Evolutionary conservation across 2,888 invertebrate genomes (phyloP), one percentile per base, ranked within the genome.

Genomic region (Drosophila mimica): DNA sequence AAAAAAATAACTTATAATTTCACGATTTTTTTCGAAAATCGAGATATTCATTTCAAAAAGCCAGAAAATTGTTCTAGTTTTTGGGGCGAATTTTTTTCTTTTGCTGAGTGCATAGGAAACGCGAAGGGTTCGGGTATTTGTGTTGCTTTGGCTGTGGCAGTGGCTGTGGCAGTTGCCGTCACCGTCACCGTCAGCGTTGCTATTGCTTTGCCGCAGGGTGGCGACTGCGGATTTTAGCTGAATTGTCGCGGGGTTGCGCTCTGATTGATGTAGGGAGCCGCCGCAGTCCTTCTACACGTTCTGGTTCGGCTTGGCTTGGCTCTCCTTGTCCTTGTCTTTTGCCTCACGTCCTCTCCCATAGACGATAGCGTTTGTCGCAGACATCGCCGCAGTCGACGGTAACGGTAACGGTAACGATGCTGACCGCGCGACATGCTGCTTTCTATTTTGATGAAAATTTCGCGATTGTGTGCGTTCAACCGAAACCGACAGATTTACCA

Each of bases 381-480:
- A 68, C 82, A 57, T n/a, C 17, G 77, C 69, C 81, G 69, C 78
- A 69, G 78, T 66, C 79, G 62, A 20, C 57, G 40, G 11, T 30
- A 28, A 70, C 54, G 40, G 11, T 30, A 28, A 70, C 54, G 76
- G 62, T 58, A 71, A 72, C 63, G 65, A 65, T 81, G 77, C 78
- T 78, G 81, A 76, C 67, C 83, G 67, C 76, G 76, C 83, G 70
- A 81, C 74, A 76, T 74, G 65, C 74, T 76, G 83, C 74, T 69
- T 91, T 91, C 81, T 76, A 79, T 84, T 87, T 88, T 80, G 87
- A 84, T 91, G 87, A 77, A 81, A 90, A 80, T 84, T 83, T 83
- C 91, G 89, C 91, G 90, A 90, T 81, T 91, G 76, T 81, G 85
- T 82, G 81, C 85, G 78, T 74, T 91, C 81, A 88, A 88, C 83